Percentiles rank a stretch among this genome's conserved stretches.
Conservation (phyloP, 2,797 vertebrate genomes). For the Gadopsis bispinosus region DNA sequence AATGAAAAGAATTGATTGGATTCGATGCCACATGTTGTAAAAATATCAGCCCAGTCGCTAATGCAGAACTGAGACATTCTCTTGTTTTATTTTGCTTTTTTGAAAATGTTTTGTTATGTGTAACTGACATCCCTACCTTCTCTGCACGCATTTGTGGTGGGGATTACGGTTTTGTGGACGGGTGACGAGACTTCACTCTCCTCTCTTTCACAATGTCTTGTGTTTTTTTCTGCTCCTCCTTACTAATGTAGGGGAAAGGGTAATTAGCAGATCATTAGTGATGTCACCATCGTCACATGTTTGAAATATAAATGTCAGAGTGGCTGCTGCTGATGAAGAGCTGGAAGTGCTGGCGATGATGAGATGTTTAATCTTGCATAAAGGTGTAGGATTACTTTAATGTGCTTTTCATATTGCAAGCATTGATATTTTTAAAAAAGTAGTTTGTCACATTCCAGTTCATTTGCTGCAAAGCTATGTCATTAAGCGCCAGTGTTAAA, state of each 20-base stretch:
- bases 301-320: conserved; percentile 34
- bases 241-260: conserved; percentile 29
- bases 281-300: conserved; percentile 45
- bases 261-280: conserved; percentile 55
- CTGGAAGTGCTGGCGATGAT: conserved; percentile 14
- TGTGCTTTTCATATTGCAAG: background rate
- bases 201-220: background rate
- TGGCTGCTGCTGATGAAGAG: conserved; percentile 34
- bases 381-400: conserved; percentile 17
- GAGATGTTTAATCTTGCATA: conserved; percentile 36
- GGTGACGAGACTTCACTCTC: background rate
- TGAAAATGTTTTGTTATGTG: background rate
- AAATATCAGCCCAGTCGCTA: background rate
- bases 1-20: background rate
- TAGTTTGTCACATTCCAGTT: background rate
- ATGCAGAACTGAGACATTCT: background rate
- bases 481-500: background rate
- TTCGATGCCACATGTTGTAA: background rate
- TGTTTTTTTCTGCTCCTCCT: conserved; percentile 24
- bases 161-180: background rate
- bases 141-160: too few species aligned
- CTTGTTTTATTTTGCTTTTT: background rate
- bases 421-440: background rate
- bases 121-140: background rate
- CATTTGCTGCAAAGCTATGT: background rate